phyloP scores from a whole-genome alignment of 2,888 invertebrate species.

The Spatulosminthurus flaviceps region DNA sequence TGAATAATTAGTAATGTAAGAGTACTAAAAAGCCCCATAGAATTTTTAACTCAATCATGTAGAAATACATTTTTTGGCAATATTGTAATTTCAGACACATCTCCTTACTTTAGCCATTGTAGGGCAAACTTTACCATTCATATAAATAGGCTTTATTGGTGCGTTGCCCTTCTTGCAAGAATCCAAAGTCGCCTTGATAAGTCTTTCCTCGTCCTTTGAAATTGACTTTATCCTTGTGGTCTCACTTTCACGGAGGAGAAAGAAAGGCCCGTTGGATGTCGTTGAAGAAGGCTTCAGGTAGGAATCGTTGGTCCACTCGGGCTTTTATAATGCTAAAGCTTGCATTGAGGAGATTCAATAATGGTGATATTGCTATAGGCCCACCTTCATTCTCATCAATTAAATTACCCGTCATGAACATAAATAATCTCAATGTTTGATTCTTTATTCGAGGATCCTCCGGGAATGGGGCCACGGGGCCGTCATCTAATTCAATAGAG shows the following conservation, averaged over 20 bases:
- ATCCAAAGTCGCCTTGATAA: slow-evolving; percentile 43
- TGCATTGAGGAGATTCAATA: slow-evolving; percentile 37
- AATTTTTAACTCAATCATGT: no score
- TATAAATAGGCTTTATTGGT: slow-evolving; percentile 20
- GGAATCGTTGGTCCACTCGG: slow-evolving; percentile 38
- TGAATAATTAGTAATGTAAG: not conserved
- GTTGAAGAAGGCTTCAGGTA: slow-evolving; percentile 43
- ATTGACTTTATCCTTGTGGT: slow-evolving; percentile 44
- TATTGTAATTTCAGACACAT: no score
- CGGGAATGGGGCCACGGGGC: not conserved
- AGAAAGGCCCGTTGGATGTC: slow-evolving; percentile 54
- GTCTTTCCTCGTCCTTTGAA: slow-evolving; percentile 37
- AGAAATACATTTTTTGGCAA: no score
- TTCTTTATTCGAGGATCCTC: not conserved
- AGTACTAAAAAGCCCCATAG: no score
- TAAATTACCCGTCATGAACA: slow-evolving; percentile 37
- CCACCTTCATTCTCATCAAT: slow-evolving; percentile 38
- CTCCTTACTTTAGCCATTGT: slow-evolving; percentile 50
- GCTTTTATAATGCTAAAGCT: slow-evolving; percentile 47
- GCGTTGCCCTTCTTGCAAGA: slow-evolving; percentile 34
- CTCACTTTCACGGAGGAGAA: slow-evolving; percentile 53
- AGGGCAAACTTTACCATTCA: slow-evolving; percentile 31
- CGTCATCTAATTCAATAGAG: not conserved
- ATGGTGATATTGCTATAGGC: not conserved
- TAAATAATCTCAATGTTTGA: slow-evolving; percentile 40